Conservation (phyloP, 2,113 vertebrate species). For the Megaceryle maxima region DNA sequence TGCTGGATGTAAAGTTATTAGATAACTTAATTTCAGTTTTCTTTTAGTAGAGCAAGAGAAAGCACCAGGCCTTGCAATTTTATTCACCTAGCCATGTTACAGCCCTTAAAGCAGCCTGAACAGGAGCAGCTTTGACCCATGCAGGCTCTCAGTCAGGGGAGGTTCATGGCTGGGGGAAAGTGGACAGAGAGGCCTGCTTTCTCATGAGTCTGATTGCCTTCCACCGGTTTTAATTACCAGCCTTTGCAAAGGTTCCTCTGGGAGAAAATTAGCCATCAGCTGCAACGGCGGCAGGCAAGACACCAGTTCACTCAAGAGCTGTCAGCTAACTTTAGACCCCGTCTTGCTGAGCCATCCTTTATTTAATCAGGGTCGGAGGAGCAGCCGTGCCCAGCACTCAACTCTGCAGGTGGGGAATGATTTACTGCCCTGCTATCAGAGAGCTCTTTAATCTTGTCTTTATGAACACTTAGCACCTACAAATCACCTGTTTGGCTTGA, state of each 20-base stretch:
- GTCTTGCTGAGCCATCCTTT: conserved; percentile 17
- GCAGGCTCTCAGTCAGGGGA: neutral
- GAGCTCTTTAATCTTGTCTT: conserved; percentile 68
- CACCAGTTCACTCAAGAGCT: conserved; percentile 42
- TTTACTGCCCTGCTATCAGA: conserved; percentile 43
- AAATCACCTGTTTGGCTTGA: conserved; percentile 62
- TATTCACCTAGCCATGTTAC: neutral
- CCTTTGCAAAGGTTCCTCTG: conserved; percentile 25
- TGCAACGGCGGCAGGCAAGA: neutral
- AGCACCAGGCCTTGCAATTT: neutral
- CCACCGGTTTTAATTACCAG: conserved; percentile 56
- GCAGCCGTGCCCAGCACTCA: neutral
- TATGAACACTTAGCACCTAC: conserved; percentile 62
- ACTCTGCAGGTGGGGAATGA: conserved; percentile 46
- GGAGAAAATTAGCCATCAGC: conserved; percentile 45
- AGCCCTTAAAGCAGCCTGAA: neutral
- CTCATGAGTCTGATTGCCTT: conserved; percentile 27
- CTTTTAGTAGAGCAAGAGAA: neutral
- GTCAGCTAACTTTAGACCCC: conserved; percentile 16
- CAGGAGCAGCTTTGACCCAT: neutral
- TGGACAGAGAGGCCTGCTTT: neutral
- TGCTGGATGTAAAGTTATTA: neutral
- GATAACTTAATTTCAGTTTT: neutral
- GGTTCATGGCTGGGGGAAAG: neutral
- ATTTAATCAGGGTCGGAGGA: conserved; percentile 57